Percentiles rank a stretch among this genome's conserved stretches.
Conservation (phyloP, 2,113 vertebrate genomes). For the Ageneiosus marmoratus region DNA sequence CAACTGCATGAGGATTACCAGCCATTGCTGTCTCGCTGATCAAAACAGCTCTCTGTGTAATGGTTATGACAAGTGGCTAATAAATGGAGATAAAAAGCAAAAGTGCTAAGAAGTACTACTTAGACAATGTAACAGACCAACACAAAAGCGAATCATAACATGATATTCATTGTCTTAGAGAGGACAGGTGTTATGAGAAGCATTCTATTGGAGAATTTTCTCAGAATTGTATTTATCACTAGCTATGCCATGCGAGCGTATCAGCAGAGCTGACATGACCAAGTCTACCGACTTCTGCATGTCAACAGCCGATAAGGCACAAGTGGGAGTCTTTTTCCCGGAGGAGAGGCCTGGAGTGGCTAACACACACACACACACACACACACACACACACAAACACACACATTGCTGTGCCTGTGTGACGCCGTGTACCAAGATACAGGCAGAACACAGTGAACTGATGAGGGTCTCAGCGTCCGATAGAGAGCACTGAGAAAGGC, state of each 20-base stretch:
- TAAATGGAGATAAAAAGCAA: constrained; percentile 30
- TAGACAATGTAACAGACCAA: constrained; percentile 6
- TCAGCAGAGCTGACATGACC: constrained; percentile 33
- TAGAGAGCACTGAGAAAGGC: constrained; percentile 17
- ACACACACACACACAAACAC: constrained; percentile 20
- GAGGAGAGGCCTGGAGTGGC: constrained; percentile 22
- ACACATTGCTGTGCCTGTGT: constrained; percentile 32
- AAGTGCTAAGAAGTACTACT: constrained; percentile 9
- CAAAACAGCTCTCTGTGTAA: constrained; percentile 46
- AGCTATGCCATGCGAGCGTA: constrained; percentile 5
- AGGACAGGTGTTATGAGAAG: constrained; percentile 21
- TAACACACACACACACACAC: constrained; percentile 11
- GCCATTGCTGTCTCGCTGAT: constrained; percentile 23
- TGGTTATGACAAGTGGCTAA: constrained; percentile 35
- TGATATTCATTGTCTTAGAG: constrained; percentile 9
- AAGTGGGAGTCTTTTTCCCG: constrained; percentile 43
- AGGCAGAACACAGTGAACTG: constrained; percentile 44
- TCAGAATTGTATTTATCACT: constrained; percentile 17
- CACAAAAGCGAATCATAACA: constrained; percentile 33
- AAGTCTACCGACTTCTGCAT: constrained; percentile 29
- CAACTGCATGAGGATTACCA: constrained; percentile 46
- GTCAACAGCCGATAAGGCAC: constrained; percentile 46
- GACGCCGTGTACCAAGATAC: constrained; percentile 48
- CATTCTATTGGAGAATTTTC: constrained; percentile 9
- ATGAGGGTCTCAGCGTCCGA: constrained; percentile 33